A percentile compares a stretch with the other conserved stretches of the same genome.
phyloP scores from a whole-genome alignment of 2,888 invertebrate species.

The Epinotia demarniana region DNA sequence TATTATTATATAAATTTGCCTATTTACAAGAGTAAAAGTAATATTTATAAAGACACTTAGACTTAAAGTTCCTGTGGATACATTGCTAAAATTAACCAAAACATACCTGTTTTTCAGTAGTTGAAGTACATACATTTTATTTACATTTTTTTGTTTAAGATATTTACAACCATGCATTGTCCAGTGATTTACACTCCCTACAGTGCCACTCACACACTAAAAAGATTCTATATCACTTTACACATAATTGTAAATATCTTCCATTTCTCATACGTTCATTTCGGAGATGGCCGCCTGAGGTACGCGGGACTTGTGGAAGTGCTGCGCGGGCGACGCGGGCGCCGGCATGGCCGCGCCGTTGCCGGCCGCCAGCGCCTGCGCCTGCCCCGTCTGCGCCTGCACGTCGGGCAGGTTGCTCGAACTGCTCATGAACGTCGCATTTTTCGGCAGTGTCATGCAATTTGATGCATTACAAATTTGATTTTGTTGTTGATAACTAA shows the following conservation, averaged over 20 bases:
- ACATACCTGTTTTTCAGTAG: conserved; percentile 58
- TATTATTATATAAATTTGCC: conserved; percentile 34
- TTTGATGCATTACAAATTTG: conserved; percentile 79
- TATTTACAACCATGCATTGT: conserved; percentile 81
- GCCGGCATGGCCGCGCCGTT: conserved; percentile 70
- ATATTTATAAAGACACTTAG: conserved; percentile 40
- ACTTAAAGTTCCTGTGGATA: conserved; percentile 41
- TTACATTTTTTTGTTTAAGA: conserved; percentile 65
- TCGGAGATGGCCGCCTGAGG: conserved; percentile 94
- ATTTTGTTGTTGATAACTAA: conserved; percentile 75
- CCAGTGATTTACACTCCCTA: conserved; percentile 63
- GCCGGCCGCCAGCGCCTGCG: conserved; percentile 73
- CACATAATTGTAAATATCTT: conserved; percentile 85
- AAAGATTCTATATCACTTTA: conserved; percentile 69
- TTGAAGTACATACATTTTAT: conserved; percentile 58
- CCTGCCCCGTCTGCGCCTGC: conserved; percentile 78
- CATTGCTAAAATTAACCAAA: conserved; percentile 58
- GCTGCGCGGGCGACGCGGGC: conserved; percentile 76
- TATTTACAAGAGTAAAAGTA: conserved; percentile 47
- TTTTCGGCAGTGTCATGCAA: conserved; percentile 86
- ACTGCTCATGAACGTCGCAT: conserved; percentile 80
- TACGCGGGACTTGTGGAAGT: conserved; percentile 85
- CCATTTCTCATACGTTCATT: conserved; percentile 93
- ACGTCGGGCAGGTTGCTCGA: conserved; percentile 79
- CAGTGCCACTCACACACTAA: conserved; percentile 42